phyloP scores from a whole-genome alignment of 30 jellyfish, hydroid and myxozoan species.

The Rhopilema esculentum region DNA sequence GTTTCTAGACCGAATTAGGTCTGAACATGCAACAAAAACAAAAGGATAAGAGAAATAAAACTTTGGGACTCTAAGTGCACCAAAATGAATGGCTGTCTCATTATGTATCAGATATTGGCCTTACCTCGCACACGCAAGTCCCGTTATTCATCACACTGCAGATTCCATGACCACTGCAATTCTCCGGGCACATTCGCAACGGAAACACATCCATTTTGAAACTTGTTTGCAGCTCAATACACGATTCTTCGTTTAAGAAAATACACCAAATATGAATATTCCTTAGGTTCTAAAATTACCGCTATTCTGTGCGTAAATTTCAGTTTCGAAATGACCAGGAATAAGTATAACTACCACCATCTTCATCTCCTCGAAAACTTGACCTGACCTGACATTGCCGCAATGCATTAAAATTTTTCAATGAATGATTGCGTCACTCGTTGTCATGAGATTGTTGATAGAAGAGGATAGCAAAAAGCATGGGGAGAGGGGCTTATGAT shows the following conservation, averaged over 20 bases:
- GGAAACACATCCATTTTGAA: conserved; percentile 54
- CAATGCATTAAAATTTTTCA: background rate
- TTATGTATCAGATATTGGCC: background rate
- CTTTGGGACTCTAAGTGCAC: background rate
- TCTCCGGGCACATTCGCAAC: conserved; percentile 82
- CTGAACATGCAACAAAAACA: background rate
- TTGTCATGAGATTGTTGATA: too few species aligned
- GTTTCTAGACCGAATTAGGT: background rate
- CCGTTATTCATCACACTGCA: conserved; percentile 73
- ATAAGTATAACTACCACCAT: background rate
- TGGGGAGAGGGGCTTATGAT: background rate
- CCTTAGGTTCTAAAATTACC: too few species aligned
- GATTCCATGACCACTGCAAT: conserved; percentile 94
- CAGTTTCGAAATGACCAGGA: background rate
- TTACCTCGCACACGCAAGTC: conserved; percentile 90
- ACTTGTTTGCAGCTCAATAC: too few species aligned
- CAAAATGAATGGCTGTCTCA: background rate
- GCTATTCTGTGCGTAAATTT: too few species aligned
- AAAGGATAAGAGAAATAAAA: background rate
- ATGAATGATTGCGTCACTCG: background rate
- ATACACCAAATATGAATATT: background rate
- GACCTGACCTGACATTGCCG: too few species aligned
- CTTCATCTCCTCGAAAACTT: background rate
- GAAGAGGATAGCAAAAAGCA: background rate
- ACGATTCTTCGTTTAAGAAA: background rate